Evolutionary conservation across 2,113 vertebrate genomes (phyloP), one percentile per base, ranked within the genome.

Genomic region (Tragelaphus scriptus): DNA sequence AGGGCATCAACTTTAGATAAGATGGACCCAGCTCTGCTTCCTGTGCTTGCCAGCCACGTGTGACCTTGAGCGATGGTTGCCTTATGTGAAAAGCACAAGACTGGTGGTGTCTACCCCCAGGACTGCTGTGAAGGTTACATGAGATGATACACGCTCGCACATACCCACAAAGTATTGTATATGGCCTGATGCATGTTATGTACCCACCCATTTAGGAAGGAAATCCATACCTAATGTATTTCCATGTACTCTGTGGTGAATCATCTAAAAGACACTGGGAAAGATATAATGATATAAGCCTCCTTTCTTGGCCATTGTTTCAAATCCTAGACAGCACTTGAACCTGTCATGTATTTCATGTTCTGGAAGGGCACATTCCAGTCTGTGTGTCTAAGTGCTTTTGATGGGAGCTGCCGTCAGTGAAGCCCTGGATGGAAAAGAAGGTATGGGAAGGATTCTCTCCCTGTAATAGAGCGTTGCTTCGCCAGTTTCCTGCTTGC

Each of bases 211-310:
- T 89, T 92, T 65, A 65, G 58, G 90, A 96, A 96, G 97, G 95
- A 97, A 97, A 91, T 92, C 26, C 0, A 0, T 63, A 90, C 55
- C 30, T 32, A 7, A 26, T 79, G 63, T 86, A 49, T 55, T 84
- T 93, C 94, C 36, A 53, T 44, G 40, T 80, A 25, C 71, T 91
- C 87, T 47, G 25, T 90, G 30, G 77, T 97, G 86, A 97, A 84
- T 95, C 82, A 93, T 95, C 47, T 93, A 36, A 96, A 95, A 97
- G 90, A 63, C 68, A 55, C 59, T 58, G 51, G 94, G 61, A 51
- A 95, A 87, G 90, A 88, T 86, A 56, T 15, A 13, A 81, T 61
- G 56, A 90, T 23, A 63, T 95, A 88, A 94, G 26, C 28, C 58
- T 59, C 17, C 2, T 85, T 90, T 91, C 85, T 90, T 16, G 5